These are phyloP conservation scores for Apamea epomidion DNA, from an alignment of 2,888 invertebrate species.

Conservation along the genomic window DNA sequence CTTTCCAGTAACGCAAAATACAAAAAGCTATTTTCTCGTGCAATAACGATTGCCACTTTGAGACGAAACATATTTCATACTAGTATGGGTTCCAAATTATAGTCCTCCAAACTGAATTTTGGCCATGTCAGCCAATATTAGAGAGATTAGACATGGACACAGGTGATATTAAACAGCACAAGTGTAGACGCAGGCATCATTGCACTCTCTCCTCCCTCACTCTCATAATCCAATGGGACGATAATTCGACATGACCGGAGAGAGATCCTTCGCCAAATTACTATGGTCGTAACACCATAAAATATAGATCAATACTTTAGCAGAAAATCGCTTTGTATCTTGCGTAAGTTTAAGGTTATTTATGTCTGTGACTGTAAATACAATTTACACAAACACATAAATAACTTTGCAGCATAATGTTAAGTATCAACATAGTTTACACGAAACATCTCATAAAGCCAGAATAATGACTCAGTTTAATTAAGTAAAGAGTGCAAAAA, in stretches of 20 bases:
- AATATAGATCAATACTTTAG: not conserved
- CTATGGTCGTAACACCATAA: not conserved
- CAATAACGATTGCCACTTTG: not conserved
- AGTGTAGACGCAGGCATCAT: not conserved
- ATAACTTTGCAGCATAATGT: slow-evolving; percentile 26
- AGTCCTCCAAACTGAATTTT: not conserved
- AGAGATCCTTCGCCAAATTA: not conserved
- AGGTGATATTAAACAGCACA: not conserved
- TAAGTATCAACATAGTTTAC: slow-evolving; percentile 32
- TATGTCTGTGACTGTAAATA: not conserved
- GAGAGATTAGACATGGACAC: not conserved
- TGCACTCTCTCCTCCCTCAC: not conserved
- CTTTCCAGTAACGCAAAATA: not conserved
- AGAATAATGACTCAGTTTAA: slow-evolving; percentile 52
- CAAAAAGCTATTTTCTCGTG: not conserved
- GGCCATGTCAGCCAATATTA: not conserved
- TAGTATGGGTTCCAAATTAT: not conserved
- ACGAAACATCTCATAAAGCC: slow-evolving; percentile 34
- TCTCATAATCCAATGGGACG: not conserved
- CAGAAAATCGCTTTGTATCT: not conserved
- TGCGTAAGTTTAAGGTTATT: not conserved
- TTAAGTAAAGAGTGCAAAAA: slow-evolving; percentile 43
- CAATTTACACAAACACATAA: slow-evolving; percentile 6
- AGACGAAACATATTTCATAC: not conserved
- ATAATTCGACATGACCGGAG: not conserved